Evolutionary conservation across 2,113 vertebrate genomes (phyloP).

Genomic region (Alaudala cheleensis): DNA sequence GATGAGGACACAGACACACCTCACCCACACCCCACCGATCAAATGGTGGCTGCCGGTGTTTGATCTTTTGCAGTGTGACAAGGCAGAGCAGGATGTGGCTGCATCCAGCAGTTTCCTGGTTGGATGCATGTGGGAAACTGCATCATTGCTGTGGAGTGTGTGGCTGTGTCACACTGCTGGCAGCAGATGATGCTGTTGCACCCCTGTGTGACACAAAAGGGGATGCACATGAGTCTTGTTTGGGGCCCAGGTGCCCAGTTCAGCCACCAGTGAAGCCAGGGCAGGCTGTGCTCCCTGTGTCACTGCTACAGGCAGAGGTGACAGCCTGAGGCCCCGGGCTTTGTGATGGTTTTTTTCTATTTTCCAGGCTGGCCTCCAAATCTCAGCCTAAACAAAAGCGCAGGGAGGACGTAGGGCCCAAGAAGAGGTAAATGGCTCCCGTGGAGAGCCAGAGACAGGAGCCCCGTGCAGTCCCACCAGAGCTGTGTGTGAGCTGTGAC

Average conservation of each 20-base stretch:
- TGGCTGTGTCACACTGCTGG: neutral
- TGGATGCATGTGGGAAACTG: constrained; percentile 2
- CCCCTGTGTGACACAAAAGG: neutral
- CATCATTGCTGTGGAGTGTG: neutral
- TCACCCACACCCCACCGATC: neutral
- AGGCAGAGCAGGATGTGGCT: neutral
- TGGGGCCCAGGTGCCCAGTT: neutral
- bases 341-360: constrained; percentile 74
- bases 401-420: constrained; percentile 75
- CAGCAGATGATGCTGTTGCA: neutral
- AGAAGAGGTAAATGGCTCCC: constrained; percentile 84
- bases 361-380: constrained; percentile 85
- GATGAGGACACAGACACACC: neutral
- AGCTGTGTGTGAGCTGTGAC: neutral
- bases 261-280: neutral
- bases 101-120: neutral
- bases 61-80: neutral
- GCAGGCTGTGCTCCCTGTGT: neutral
- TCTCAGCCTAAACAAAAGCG: constrained; percentile 81
- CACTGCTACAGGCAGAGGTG: neutral
- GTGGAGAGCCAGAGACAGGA: neutral
- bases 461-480: neutral
- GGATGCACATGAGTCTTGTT: neutral
- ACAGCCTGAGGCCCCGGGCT: neutral
- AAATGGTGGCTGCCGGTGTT: neutral